Evolutionary conservation across 1,140 invertebrate genomes (phyloP).

Genomic region (Drosophila nasuta): DNA sequence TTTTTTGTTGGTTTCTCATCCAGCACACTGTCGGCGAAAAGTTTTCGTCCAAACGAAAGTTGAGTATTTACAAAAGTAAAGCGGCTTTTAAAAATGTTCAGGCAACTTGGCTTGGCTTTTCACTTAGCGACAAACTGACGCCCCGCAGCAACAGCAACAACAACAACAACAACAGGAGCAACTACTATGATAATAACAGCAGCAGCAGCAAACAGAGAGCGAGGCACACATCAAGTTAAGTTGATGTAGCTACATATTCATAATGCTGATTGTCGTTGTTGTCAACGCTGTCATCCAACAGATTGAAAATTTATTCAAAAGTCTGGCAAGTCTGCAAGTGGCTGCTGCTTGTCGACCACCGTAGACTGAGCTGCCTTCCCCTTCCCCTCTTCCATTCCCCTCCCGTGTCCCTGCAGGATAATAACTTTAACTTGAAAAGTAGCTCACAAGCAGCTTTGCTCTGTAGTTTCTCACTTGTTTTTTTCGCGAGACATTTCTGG

Average conservation of each 20-base stretch:
- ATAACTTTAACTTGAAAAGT: constrained; percentile 79
- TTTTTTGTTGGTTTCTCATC: constrained; percentile 6
- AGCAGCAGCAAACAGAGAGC: constrained; percentile 14
- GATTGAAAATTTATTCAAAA: constrained; percentile 82
- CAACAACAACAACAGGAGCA: not conserved
- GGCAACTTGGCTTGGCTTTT: constrained; percentile 73
- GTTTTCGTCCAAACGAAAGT: constrained; percentile 62
- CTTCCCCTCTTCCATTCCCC: not conserved
- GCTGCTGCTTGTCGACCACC: constrained; percentile 16
- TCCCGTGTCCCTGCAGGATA: constrained; percentile 42
- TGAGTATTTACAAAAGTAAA: constrained; percentile 70
- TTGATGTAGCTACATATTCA: constrained; percentile 78
- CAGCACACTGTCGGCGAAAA: constrained; percentile 48
- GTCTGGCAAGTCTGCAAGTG: constrained; percentile 68
- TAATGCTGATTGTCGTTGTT: constrained; percentile 66
- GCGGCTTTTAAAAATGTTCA: constrained; percentile 78
- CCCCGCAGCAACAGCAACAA: constrained; percentile 21
- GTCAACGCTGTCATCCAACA: constrained; percentile 52
- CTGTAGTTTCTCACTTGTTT: constrained; percentile 57
- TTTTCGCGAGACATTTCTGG: not conserved
- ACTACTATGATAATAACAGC: constrained; percentile 16
- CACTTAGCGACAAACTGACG: constrained; percentile 65
- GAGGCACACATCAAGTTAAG: constrained; percentile 59
- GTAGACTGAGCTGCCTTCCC: not conserved
- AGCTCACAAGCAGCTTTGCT: constrained; percentile 71